These are phyloP conservation scores for Gobius niger DNA, from an alignment of 2,113 vertebrate genomes.

Conservation along the genomic window DNA sequence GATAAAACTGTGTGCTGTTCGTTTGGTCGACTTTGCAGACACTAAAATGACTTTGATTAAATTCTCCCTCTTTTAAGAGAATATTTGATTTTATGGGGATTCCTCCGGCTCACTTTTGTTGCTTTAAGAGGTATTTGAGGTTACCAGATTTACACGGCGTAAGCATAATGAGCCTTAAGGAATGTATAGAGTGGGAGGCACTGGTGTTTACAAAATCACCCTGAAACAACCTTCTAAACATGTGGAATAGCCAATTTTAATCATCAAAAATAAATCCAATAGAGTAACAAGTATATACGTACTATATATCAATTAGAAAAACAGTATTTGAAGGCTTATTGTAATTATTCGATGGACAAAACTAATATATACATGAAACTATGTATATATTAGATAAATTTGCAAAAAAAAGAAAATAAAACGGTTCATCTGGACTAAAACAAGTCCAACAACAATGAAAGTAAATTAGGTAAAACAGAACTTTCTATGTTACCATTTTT, in stretches of 20 bases:
- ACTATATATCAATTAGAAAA: no score
- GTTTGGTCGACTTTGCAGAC: slow-evolving; percentile 27
- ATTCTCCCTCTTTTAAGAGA: slow-evolving; percentile 51
- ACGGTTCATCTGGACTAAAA: no score
- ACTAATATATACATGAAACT: no score
- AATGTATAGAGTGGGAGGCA: slow-evolving; percentile 36
- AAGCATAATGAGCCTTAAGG: slow-evolving; percentile 55
- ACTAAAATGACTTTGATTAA: slow-evolving; percentile 48
- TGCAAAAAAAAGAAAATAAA: no score
- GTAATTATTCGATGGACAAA: no score
- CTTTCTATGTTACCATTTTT: no score
- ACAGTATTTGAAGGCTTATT: no score
- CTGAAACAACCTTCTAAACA: slow-evolving; percentile 26
- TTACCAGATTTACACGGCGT: slow-evolving; percentile 58
- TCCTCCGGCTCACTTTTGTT: slow-evolving; percentile 51
- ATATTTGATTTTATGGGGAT: slow-evolving; percentile 57
- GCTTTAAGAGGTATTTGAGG: slow-evolving; percentile 67
- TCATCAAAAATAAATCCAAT: background rate
- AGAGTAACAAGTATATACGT: no score
- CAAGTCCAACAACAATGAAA: no score
- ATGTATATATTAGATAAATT: no score
- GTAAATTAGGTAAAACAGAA: no score
- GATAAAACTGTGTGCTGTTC: slow-evolving; percentile 26
- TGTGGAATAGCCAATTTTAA: background rate
- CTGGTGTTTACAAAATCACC: slow-evolving; percentile 21